Evolutionary conservation across 2,888 invertebrate genomes (phyloP).

Genomic region (Callyntrura guangdongensis): DNA sequence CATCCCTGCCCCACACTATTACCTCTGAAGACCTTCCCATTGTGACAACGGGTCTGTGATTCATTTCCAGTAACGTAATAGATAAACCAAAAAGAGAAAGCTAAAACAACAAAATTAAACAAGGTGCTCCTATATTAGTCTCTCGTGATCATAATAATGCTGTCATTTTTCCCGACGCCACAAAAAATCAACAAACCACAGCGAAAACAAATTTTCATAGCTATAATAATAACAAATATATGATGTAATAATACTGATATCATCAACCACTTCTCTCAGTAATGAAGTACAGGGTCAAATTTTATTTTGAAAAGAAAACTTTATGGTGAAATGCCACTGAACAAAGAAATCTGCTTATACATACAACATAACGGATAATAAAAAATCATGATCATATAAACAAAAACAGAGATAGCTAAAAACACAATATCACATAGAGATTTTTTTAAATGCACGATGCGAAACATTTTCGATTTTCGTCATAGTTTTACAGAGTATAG

Average conservation of each 20-base stretch:
- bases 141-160: conserved; percentile 66
- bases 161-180: conserved; percentile 42
- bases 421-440: not conserved
- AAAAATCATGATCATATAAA: conserved; percentile 44
- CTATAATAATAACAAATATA: conserved; percentile 17
- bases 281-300: conserved; percentile 72
- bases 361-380: conserved; percentile 26
- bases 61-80: conserved; percentile 64
- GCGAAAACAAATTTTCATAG: conserved; percentile 14
- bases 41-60: conserved; percentile 84
- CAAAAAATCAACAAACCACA: conserved; percentile 22
- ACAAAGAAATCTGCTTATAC: conserved; percentile 53
- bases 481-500: not conserved
- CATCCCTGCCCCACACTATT: conserved; percentile 83
- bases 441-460: no score
- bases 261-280: conserved; percentile 60
- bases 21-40: conserved; percentile 84
- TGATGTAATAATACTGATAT: conserved; percentile 21
- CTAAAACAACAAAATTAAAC: conserved; percentile 26
- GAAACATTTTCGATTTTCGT: conserved; percentile 5
- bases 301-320: conserved; percentile 70
- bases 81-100: conserved; percentile 68
- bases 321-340: conserved; percentile 59
- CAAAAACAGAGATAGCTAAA: not conserved
- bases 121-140: conserved; percentile 75